A percentile compares a stretch with the other conserved stretches of the same genome.
Conservation (phyloP, 2,888 invertebrate genomes). For the Eupeodes luniger region DNA sequence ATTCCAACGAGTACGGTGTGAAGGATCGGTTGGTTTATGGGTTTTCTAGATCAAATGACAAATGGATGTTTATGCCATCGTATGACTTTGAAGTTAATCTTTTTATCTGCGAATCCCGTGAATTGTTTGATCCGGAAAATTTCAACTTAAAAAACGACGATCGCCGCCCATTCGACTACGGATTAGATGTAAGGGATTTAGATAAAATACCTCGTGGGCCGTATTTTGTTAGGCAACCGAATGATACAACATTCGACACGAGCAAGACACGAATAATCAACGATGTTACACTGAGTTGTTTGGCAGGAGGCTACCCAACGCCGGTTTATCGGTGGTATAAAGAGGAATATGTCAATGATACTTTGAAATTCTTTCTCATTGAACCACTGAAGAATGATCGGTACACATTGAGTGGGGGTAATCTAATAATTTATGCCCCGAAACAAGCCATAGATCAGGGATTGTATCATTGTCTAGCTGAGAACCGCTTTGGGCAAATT, state of each 20-base stretch:
- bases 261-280: slow-evolving; percentile 88
- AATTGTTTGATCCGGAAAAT: slow-evolving; percentile 85
- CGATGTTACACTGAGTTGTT: slow-evolving; percentile 91
- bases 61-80: slow-evolving; percentile 94
- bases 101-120: slow-evolving; percentile 91
- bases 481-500: slow-evolving; percentile 95
- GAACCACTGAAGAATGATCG: slow-evolving; percentile 90
- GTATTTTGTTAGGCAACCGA: slow-evolving; percentile 93
- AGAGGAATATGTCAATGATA: slow-evolving; percentile 93
- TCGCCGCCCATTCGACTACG: slow-evolving; percentile 93
- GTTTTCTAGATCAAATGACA: slow-evolving; percentile 88
- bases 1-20: slow-evolving; percentile 82
- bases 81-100: slow-evolving; percentile 90
- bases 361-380: slow-evolving; percentile 89
- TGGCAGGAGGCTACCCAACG: slow-evolving; percentile 94
- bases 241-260: slow-evolving; percentile 92
- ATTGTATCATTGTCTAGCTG: slow-evolving; percentile 95
- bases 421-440: slow-evolving; percentile 94
- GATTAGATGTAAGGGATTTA: slow-evolving; percentile 92
- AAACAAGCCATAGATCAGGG: slow-evolving; percentile 92
- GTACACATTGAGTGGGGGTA: slow-evolving; percentile 95
- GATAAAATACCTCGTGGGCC: slow-evolving; percentile 94
- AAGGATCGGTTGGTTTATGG: slow-evolving; percentile 92
- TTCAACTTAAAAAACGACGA: slow-evolving; percentile 90
- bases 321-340: slow-evolving; percentile 96